A percentile compares a stretch with the other conserved stretches of the same genome.
These are phyloP conservation scores for Scaptomyza reducta DNA, from an alignment of 2,888 invertebrate genomes.

Conservation along the genomic window DNA sequence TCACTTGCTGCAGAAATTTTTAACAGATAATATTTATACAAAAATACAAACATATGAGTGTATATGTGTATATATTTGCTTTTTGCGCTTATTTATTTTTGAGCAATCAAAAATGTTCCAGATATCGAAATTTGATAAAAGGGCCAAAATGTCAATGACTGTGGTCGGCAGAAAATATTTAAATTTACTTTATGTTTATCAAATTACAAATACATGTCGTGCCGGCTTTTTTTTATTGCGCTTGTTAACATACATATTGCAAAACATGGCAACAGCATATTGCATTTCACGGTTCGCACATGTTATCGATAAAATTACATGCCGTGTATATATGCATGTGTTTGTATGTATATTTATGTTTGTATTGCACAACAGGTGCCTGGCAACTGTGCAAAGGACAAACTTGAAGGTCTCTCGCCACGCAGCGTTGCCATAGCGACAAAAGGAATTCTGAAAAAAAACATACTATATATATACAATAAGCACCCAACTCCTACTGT, in stretches of 20 bases:
- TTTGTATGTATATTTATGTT: constrained; percentile 1
- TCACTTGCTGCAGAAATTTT: constrained; percentile 77
- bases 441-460: constrained; percentile 22
- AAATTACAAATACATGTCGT: constrained; percentile 23
- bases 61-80: constrained; percentile 31
- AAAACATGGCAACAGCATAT: constrained; percentile 28
- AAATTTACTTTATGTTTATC: constrained; percentile 9
- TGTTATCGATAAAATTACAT: constrained; percentile 53
- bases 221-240: constrained; percentile 2
- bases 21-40: constrained; percentile 65
- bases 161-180: not conserved
- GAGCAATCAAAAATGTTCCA: constrained; percentile 50
- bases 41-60: constrained; percentile 15
- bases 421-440: constrained; percentile 52
- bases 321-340: constrained; percentile 4
- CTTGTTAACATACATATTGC: constrained; percentile 32
- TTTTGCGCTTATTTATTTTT: constrained; percentile 25
- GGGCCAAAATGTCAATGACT: constrained; percentile 57
- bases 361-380: constrained; percentile 71
- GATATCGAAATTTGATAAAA: constrained; percentile 57
- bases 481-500: constrained; percentile 33
- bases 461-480: constrained; percentile 1
- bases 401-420: constrained; percentile 64
- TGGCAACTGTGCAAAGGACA: constrained; percentile 79
- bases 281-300: constrained; percentile 33